These are phyloP conservation scores for Puntigrus tetrazona DNA, from an alignment of 2,113 vertebrate species.

Conservation along the genomic window DNA sequence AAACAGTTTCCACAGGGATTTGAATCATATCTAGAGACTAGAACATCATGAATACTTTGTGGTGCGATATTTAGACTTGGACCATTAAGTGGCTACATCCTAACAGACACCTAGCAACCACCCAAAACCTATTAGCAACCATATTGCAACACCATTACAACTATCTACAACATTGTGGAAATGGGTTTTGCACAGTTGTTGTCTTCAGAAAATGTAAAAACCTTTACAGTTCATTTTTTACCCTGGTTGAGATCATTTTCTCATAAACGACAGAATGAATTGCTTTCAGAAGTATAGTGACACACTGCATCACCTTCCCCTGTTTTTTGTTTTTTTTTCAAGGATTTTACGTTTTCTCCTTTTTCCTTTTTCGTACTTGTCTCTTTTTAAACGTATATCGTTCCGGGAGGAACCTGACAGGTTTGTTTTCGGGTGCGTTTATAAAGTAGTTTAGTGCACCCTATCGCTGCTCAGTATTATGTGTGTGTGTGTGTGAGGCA, in stretches of 20 bases:
- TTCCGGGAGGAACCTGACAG: background rate
- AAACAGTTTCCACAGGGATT: background rate
- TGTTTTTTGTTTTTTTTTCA: background rate
- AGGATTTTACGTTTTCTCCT: background rate
- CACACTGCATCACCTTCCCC: background rate
- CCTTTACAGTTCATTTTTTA: background rate
- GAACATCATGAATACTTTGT: background rate
- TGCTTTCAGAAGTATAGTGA: background rate
- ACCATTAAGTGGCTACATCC: background rate
- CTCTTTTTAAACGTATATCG: background rate
- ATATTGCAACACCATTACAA: background rate
- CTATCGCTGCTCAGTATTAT: background rate
- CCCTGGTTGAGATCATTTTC: background rate
- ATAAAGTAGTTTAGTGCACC: constrained; percentile 5
- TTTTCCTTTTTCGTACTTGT: background rate
- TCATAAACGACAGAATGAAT: background rate
- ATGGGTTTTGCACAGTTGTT: background rate
- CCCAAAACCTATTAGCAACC: background rate
- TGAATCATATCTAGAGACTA: background rate
- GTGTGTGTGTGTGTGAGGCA: background rate
- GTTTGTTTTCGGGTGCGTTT: constrained; percentile 27
- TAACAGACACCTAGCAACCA: background rate
- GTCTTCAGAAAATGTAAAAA: background rate
- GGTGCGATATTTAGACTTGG: background rate
- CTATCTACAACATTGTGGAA: background rate